Evolutionary conservation across 2,797 vertebrate species (phyloP).

Genomic region (Urocyon cinereoargenteus): DNA sequence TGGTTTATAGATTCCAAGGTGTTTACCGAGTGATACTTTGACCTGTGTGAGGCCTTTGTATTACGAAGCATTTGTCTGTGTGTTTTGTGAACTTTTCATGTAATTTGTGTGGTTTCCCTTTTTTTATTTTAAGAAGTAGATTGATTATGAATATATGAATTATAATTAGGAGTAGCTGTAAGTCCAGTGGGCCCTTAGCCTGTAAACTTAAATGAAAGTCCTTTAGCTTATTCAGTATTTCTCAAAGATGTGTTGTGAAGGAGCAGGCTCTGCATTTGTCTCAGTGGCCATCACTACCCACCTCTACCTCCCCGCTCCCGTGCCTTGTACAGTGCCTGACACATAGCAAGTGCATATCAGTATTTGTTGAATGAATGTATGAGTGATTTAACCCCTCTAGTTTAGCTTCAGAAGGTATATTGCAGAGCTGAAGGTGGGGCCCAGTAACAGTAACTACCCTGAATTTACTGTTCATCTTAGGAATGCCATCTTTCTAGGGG

Average conservation of each 20-base stretch:
- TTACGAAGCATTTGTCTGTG: neutral
- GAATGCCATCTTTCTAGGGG: neutral
- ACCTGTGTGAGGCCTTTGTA: neutral
- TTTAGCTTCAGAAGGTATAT: neutral
- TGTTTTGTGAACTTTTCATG: neutral
- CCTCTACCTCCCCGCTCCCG: too few species aligned
- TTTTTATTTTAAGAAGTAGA: neutral
- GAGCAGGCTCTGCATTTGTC: neutral
- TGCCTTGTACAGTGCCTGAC: too few species aligned
- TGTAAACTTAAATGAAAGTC: neutral
- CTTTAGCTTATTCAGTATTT: neutral
- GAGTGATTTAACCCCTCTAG: neutral
- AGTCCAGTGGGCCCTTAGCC: neutral
- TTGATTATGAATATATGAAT: neutral
- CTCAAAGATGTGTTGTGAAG: neutral
- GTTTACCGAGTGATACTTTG: neutral
- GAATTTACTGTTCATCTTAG: neutral
- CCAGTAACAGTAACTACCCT: neutral
- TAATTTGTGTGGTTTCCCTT: neutral
- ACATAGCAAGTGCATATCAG: neutral
- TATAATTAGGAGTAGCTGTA: slow-evolving; percentile 11
- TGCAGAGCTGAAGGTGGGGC: neutral
- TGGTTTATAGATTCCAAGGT: neutral
- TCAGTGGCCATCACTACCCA: neutral
- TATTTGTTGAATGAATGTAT: neutral